These are phyloP conservation scores for Octopus bimaculoides DNA, from an alignment of 1,140 invertebrate genomes.

Conservation along the genomic window DNA sequence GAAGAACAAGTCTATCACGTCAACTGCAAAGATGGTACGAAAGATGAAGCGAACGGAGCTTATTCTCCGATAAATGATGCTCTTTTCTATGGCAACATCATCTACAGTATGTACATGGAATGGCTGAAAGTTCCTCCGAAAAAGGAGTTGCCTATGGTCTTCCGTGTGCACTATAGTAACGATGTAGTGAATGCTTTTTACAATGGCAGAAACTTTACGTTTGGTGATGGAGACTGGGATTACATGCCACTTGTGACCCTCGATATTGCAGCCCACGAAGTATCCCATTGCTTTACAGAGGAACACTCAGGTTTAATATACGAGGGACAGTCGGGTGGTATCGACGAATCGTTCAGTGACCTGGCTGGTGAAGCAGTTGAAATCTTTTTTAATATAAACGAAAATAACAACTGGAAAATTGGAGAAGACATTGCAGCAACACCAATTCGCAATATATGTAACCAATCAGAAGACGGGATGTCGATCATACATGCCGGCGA, in stretches of 20 bases:
- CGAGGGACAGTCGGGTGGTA: conserved; percentile 29
- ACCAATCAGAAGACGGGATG: conserved; percentile 22
- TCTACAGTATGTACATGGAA: conserved; percentile 29
- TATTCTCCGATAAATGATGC: conserved; percentile 33
- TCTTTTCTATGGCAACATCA: conserved; percentile 24
- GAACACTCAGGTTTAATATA: conserved; percentile 29
- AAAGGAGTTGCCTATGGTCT: conserved; percentile 16
- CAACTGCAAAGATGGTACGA: conserved; percentile 17
- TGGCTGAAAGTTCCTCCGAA: conserved; percentile 20
- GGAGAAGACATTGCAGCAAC: conserved; percentile 25
- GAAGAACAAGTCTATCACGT: conserved; percentile 21
- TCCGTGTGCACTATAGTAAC: conserved; percentile 35
- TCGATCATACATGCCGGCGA: conserved; percentile 30
- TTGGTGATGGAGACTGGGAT: conserved; percentile 30
- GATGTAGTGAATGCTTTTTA: conserved; percentile 23
- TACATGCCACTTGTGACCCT: conserved; percentile 21
- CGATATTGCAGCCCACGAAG: conserved; percentile 34
- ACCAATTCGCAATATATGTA: conserved; percentile 22
- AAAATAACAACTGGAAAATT: conserved; percentile 19
- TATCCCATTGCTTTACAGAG: conserved; percentile 35
- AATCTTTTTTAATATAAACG: conserved; percentile 13
- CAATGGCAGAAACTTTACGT: conserved; percentile 14
- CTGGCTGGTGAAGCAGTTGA: conserved; percentile 34
- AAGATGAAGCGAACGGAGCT: conserved; percentile 30
- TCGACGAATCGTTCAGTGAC: conserved; percentile 40